Conservation (phyloP, 2,888 invertebrate genomes). For the Eretmocerus hayati region DNA sequence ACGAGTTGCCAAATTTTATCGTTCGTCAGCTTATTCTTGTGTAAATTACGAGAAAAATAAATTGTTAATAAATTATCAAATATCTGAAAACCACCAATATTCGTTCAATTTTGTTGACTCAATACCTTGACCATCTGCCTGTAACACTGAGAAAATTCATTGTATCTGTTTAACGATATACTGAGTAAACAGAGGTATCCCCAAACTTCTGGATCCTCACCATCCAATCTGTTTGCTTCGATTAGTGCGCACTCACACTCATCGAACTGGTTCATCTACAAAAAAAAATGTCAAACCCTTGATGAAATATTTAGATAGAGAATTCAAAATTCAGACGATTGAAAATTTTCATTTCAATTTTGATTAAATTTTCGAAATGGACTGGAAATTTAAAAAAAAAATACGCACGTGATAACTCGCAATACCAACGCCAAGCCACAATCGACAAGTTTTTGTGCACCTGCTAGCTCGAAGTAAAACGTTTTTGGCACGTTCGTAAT, state of each 20-base stretch:
- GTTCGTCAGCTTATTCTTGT: constrained; percentile 34
- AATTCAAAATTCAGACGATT: too few species aligned
- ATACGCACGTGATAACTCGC: constrained; percentile 29
- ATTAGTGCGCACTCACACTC: constrained; percentile 31
- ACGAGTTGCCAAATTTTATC: constrained; percentile 35
- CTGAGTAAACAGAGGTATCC: constrained; percentile 35
- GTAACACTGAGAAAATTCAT: constrained; percentile 37
- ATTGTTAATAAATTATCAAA: constrained; percentile 17
- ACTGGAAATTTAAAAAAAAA: too few species aligned
- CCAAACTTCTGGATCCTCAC: constrained; percentile 31
- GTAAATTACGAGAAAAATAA: constrained; percentile 10
- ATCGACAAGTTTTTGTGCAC: constrained; percentile 27
- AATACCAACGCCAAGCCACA: constrained; percentile 35
- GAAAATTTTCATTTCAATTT: too few species aligned
- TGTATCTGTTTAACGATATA: constrained; percentile 28
- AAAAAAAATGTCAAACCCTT: too few species aligned
- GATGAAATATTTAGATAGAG: too few species aligned
- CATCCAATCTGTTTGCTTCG: constrained; percentile 34
- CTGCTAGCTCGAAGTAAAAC: constrained; percentile 29
- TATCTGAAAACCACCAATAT: constrained; percentile 9
- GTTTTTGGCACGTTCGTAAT: constrained; percentile 27
- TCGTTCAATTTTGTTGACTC: neutral
- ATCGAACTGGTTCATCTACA: constrained; percentile 25
- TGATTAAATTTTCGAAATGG: too few species aligned
- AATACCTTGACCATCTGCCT: constrained; percentile 27